Conservation (phyloP, 2,797 vertebrate genomes). For the Syngnathus rostellatus region DNA sequence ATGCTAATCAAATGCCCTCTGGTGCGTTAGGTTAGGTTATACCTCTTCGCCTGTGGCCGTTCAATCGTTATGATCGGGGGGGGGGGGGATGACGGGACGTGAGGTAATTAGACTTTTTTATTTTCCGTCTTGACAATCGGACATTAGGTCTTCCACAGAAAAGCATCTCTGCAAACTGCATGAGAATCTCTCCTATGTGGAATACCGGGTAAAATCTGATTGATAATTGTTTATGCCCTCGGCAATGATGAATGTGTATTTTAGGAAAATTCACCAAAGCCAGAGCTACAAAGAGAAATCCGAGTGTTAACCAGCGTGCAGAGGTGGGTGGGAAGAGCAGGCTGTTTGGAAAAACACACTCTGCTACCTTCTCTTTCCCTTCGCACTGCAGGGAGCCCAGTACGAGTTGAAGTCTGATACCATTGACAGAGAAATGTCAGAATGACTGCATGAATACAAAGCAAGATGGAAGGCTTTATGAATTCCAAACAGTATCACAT, state of each 20-base stretch:
- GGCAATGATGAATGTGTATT: conserved; percentile 64
- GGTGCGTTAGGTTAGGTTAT: conserved; percentile 34
- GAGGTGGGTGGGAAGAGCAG: conserved; percentile 40
- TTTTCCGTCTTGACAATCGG: conserved; percentile 35
- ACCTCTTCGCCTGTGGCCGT: conserved; percentile 46
- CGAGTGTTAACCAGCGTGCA: conserved; percentile 30
- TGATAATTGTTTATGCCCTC: conserved; percentile 72
- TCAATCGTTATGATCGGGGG: conserved; percentile 38
- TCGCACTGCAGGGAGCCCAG: conserved; percentile 18
- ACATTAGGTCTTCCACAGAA: conserved; percentile 60
- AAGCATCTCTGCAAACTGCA: conserved; percentile 49
- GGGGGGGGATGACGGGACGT: conserved; percentile 40
- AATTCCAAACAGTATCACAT: not conserved
- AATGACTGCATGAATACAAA: not conserved
- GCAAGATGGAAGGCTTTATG: not conserved
- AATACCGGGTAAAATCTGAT: conserved; percentile 69
- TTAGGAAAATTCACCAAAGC: conserved; percentile 58
- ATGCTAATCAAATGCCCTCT: conserved; percentile 57
- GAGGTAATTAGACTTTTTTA: conserved; percentile 40
- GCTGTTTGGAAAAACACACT: conserved; percentile 40
- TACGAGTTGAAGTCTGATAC: conserved; percentile 2
- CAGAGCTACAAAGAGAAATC: conserved; percentile 39
- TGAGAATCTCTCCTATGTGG: conserved; percentile 53
- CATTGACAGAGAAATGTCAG: conserved; percentile 1
- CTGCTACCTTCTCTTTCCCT: conserved; percentile 20